phyloP scores from a whole-genome alignment of 2,888 invertebrate species.

The Pammene aurita region DNA sequence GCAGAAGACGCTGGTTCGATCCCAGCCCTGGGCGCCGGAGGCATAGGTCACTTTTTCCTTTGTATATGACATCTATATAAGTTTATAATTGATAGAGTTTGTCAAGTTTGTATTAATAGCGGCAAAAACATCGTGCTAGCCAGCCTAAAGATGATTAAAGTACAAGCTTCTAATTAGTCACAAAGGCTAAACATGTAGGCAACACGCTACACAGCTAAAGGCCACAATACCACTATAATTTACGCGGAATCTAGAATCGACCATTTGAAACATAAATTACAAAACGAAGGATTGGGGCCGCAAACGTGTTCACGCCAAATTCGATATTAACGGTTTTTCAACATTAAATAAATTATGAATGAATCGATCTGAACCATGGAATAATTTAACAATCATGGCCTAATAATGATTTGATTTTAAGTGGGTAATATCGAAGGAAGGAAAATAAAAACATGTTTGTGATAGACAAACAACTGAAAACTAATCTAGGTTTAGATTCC shows the following conservation, averaged over 20 bases:
- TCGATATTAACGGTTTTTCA: conserved; percentile 14
- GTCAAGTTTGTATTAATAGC: no score
- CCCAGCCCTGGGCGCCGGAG: no score
- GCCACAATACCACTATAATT: conserved; percentile 22
- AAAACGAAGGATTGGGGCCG: conserved; percentile 17
- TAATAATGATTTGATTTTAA: not conserved
- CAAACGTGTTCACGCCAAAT: conserved; percentile 22
- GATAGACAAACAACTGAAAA: no score
- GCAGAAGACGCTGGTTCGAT: no score
- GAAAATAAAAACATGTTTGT: no score
- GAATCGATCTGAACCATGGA: conserved; percentile 22
- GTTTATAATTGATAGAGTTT: no score
- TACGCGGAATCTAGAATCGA: conserved; percentile 18
- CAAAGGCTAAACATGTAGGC: conserved; percentile 47
- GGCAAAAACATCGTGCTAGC: no score
- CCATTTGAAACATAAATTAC: conserved; percentile 8
- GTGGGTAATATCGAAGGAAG: no score
- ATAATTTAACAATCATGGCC: not conserved
- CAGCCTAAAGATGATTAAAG: not conserved
- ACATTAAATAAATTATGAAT: conserved; percentile 24
- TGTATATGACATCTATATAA: no score
- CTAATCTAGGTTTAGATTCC: no score
- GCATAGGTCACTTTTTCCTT: no score
- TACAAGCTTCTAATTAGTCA: conserved; percentile 41
- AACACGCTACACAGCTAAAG: conserved; percentile 39